Conservation (phyloP, 2,888 invertebrate species). For the Drosophila mimica region DNA sequence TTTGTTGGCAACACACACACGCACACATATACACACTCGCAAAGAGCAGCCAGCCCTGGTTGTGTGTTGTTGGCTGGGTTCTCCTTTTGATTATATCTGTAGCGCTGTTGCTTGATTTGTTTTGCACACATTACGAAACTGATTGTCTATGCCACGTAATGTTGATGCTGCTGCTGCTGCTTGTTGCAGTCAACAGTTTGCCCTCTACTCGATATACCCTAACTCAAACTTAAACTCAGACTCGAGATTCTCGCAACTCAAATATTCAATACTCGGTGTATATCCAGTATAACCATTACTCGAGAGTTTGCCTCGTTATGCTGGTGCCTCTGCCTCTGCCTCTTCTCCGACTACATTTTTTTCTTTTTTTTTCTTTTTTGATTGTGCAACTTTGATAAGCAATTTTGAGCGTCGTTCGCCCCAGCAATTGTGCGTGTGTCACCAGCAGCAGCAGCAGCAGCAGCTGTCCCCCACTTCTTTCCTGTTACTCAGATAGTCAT, state of each 20-base stretch:
- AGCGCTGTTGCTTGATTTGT: slow-evolving; percentile 74
- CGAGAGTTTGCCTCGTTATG: slow-evolving; percentile 56
- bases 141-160: slow-evolving; percentile 74
- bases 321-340: slow-evolving; percentile 59
- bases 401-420: slow-evolving; percentile 59
- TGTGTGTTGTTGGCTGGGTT: slow-evolving; percentile 25
- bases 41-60: slow-evolving; percentile 41
- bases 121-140: slow-evolving; percentile 79
- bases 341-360: not conserved
- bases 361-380: slow-evolving; percentile 39
- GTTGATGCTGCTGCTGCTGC: slow-evolving; percentile 9
- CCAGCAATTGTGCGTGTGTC: slow-evolving; percentile 68
- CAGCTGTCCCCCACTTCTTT: slow-evolving; percentile 46
- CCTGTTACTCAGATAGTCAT: slow-evolving; percentile 63
- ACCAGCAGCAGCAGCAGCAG: slow-evolving; percentile 51
- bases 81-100: slow-evolving; percentile 74
- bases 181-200: slow-evolving; percentile 53
- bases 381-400: slow-evolving; percentile 79
- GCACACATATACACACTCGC: not conserved
- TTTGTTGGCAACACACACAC: slow-evolving; percentile 2
- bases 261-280: slow-evolving; percentile 25
- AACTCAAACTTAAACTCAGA: slow-evolving; percentile 10
- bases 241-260: slow-evolving; percentile 14
- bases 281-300: slow-evolving; percentile 42
- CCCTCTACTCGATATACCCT: slow-evolving; percentile 14